Conservation (phyloP, 2,888 invertebrate species). For the Cyrtodaria siliqua region DNA sequence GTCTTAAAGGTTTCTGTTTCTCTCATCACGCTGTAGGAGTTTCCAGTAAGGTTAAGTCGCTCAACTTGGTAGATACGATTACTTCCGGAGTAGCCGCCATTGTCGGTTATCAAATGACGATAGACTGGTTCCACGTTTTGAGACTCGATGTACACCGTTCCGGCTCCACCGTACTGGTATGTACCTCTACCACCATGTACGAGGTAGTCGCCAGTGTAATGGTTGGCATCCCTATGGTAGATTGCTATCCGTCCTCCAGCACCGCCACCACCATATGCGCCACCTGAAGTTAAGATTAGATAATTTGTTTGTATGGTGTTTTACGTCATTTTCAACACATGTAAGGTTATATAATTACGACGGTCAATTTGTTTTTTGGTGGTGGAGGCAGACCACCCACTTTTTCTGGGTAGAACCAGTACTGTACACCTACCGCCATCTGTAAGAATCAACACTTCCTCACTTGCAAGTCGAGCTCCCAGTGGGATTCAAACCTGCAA, state of each 20-base stretch:
- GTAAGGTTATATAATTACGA: too few species aligned
- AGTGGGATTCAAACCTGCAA: too few species aligned
- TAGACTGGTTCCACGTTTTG: conserved; percentile 22
- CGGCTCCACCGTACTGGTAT: conserved; percentile 70
- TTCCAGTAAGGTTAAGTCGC: conserved; percentile 57
- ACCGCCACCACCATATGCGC: conserved; percentile 72
- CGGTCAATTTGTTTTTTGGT: too few species aligned
- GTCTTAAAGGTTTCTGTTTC: conserved; percentile 8
- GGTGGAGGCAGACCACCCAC: too few species aligned
- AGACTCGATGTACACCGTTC: conserved; percentile 70
- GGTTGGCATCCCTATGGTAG: conserved; percentile 70
- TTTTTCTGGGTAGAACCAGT: too few species aligned
- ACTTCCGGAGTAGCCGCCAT: conserved; percentile 58
- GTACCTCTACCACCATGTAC: conserved; percentile 70
- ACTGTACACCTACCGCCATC: too few species aligned
- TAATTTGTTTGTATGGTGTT: too few species aligned
- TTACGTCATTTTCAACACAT: too few species aligned
- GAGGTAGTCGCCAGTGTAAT: conserved; percentile 70
- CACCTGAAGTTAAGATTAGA: too few species aligned
- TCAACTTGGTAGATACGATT: conserved; percentile 67
- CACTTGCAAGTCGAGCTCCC: too few species aligned
- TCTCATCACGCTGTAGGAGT: too few species aligned
- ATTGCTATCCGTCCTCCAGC: conserved; percentile 77
- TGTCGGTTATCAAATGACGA: conserved; percentile 64
- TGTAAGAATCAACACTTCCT: too few species aligned